Base-by-base conservation (phyloP, 1,140 invertebrate genomes). In the Drosophila ironensis region DNA sequence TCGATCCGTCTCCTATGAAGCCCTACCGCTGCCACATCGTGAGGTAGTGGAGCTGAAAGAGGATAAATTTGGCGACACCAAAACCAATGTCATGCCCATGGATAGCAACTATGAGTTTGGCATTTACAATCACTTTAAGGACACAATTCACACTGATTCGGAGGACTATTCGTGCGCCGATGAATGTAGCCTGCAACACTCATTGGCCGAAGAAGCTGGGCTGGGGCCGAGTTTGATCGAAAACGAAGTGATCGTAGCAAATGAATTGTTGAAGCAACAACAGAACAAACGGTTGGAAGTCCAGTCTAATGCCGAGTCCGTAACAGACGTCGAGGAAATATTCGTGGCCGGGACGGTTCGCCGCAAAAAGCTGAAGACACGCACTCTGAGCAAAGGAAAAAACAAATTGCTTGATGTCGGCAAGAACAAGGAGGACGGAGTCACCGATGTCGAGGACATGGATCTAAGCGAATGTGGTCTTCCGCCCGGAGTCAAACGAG, bases 401-500 rank as follows among this genome's bases (percentile, higher is more conserved):
- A 73, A 69, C 20, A 82, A 88, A 47, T 19, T 78, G 11, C 66
- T 89, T 3, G 87, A 87, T 1, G 54, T 76, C 2, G 38, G 46
- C 8, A 73, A 71, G 25, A 12, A 20, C 33, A 77, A 74, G 12
- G 80, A 81, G 27, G 82, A 74, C 0, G 87, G 74, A 2, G 35
- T 69, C 3, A 92, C 92, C 12, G 92, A 93, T 87, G 87, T 90
- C 16, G 92, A 93, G 73, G 92, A 92, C 61, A 72, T 93, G 50
- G 90, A 91, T 20, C 51, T 92, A 1, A 91, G 90, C 69, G 92
- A 92, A 56, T 76, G 64, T 54, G 90, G 88, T 7, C 40, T 87
- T 4, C 76, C 81, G 1, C 38, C 41, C 3, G 72, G 70, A 1
- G 51, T 88, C 2, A 74, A 69, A 9, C 66, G 77, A n/a, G 84